A percentile compares a stretch with the other conserved stretches of the same genome.
phyloP scores from a whole-genome alignment of 2,888 invertebrate species.

The Drosophila mettleri region DNA sequence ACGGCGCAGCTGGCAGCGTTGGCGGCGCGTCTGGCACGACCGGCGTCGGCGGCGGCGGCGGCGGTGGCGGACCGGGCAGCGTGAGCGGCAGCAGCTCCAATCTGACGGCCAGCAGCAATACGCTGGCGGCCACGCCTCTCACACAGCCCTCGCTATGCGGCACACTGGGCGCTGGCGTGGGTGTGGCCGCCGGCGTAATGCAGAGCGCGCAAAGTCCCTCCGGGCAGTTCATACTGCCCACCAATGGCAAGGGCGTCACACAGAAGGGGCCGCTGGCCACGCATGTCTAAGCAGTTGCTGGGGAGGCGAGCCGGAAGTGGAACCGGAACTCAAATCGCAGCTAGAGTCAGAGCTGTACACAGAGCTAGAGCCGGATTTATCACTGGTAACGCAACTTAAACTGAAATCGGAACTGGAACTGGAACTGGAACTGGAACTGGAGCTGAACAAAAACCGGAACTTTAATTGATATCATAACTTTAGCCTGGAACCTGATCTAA shows the following conservation, averaged over 20 bases:
- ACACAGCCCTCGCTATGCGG: constrained; percentile 86
- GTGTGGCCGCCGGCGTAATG: constrained; percentile 86
- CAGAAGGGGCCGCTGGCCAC: constrained; percentile 87
- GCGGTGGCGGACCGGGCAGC: constrained; percentile 84
- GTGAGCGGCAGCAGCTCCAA: constrained; percentile 87
- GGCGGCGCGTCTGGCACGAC: constrained; percentile 2
- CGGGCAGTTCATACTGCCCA: constrained; percentile 85
- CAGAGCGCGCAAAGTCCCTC: constrained; percentile 87
- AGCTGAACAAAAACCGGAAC: not conserved
- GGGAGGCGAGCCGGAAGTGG: not conserved
- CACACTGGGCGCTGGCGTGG: constrained; percentile 77
- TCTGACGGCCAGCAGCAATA: constrained; percentile 83
- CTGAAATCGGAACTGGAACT: not conserved
- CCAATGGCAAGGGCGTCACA: constrained; percentile 83
- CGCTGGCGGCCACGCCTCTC: constrained; percentile 82
- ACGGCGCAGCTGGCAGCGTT: constrained; percentile 34
- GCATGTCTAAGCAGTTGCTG: constrained; percentile 86
- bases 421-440: not conserved
- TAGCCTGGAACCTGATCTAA: not conserved
- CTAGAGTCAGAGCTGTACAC: not conserved
- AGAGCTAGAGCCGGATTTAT: not conserved
- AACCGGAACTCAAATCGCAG: not conserved
- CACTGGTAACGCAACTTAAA: not conserved
- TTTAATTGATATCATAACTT: not conserved
- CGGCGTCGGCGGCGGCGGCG: constrained; percentile 17